phyloP scores from a whole-genome alignment of 2,888 invertebrate species.

The Torymus aiolomorphi region DNA sequence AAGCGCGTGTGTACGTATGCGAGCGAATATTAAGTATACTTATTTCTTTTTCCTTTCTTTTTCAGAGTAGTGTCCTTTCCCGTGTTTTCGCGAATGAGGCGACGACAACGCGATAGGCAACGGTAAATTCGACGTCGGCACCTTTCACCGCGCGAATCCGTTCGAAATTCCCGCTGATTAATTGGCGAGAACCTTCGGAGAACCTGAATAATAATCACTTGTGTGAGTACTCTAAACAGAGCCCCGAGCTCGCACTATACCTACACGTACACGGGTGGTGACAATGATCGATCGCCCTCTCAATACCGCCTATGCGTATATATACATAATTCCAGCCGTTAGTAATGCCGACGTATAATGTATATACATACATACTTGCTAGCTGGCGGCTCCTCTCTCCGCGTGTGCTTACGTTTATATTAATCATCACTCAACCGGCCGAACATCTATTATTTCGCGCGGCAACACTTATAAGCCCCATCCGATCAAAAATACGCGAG shows the following conservation, averaged over 20 bases:
- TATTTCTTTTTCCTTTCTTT: too few relatives aligned
- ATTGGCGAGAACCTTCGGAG: constrained; percentile 27
- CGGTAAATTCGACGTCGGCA: constrained; percentile 48
- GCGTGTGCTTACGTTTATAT: too few relatives aligned
- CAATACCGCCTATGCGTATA: too few relatives aligned
- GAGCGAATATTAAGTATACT: too few relatives aligned
- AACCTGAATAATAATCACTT: constrained; percentile 23
- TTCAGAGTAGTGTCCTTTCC: too few relatives aligned
- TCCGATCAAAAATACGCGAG: not conserved
- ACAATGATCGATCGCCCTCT: constrained; percentile 5
- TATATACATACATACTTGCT: too few relatives aligned
- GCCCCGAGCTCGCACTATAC: not conserved
- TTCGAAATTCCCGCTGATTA: constrained; percentile 41
- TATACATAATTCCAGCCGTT: too few relatives aligned
- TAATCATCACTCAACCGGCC: not conserved
- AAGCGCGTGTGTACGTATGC: too few relatives aligned
- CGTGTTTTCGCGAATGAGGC: too few relatives aligned
- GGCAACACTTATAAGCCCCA: not conserved
- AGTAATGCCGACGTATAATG: too few relatives aligned
- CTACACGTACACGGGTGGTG: not conserved
- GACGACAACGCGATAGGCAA: not conserved
- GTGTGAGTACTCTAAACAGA: not conserved
- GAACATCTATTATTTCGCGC: constrained; percentile 5
- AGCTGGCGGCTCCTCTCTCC: too few relatives aligned
- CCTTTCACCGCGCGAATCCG: constrained; percentile 41